Evolutionary conservation across 1,140 invertebrate species (phyloP).

Genomic region (Dendrolimus kikuchii): DNA sequence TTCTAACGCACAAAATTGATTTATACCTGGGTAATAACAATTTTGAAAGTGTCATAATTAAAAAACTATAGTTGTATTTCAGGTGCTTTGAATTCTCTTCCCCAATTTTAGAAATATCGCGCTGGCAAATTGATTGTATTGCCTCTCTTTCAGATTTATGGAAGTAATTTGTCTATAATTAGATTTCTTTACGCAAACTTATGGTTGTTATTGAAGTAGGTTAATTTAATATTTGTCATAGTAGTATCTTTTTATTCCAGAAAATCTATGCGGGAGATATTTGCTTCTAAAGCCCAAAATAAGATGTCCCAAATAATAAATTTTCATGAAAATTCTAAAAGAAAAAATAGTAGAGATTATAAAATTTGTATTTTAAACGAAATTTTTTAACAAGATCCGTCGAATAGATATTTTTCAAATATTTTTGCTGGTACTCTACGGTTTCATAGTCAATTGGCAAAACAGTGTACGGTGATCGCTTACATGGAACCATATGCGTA

Average conservation of each 20-base stretch:
- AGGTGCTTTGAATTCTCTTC: constrained; percentile 53
- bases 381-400: no score
- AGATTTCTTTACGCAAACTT: constrained; percentile 68
- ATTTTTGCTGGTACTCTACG: no score
- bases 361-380: no score
- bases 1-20: no score
- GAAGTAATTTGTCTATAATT: constrained; percentile 71
- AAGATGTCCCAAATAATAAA: no score
- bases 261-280: neutral
- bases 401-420: no score
- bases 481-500: no score
- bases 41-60: constrained; percentile 48
- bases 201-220: constrained; percentile 64
- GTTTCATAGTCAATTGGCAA: no score
- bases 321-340: no score
- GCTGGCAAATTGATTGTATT: constrained; percentile 61
- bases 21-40: constrained; percentile 27
- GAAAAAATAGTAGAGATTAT: no score
- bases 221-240: constrained; percentile 51
- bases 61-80: constrained; percentile 65
- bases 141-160: constrained; percentile 66
- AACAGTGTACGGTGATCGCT: no score
- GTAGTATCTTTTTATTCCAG: constrained; percentile 30
- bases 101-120: constrained; percentile 64
- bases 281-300: no score